Conservation (phyloP, 1,140 invertebrate genomes). For the Drosophila melanica region DNA sequence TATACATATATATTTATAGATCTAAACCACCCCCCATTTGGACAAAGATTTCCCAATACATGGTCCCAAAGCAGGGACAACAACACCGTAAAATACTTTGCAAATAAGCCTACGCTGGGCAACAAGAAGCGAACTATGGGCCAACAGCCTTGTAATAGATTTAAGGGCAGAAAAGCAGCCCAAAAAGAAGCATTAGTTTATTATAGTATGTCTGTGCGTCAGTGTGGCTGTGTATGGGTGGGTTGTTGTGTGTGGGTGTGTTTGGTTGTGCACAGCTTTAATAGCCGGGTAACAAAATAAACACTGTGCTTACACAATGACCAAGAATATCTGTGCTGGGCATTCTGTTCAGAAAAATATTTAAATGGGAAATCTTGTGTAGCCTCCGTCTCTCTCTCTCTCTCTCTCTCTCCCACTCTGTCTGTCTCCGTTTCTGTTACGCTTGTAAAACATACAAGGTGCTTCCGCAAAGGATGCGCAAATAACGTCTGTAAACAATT, state of each 20-base stretch:
- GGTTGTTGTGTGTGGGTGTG: conserved; percentile 36
- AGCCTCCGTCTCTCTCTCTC: background rate
- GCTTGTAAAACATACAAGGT: conserved; percentile 70
- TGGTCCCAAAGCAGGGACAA: conserved; percentile 40
- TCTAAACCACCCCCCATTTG: conserved; percentile 7
- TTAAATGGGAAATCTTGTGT: conserved; percentile 70
- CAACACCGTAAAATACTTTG: conserved; percentile 43
- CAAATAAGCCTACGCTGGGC: conserved; percentile 45
- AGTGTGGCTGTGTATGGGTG: conserved; percentile 6
- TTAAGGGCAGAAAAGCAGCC: conserved; percentile 41
- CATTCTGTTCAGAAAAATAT: conserved; percentile 61
- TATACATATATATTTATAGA: background rate
- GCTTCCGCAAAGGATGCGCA: conserved; percentile 72
- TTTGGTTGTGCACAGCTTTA: conserved; percentile 33
- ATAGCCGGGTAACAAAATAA: conserved; percentile 43
- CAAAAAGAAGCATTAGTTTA: conserved; percentile 75
- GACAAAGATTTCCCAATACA: conserved; percentile 39
- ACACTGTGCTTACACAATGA: conserved; percentile 38
- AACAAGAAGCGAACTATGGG: conserved; percentile 41
- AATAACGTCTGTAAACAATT: conserved; percentile 83
- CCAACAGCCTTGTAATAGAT: conserved; percentile 52
- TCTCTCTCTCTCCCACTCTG: too few species aligned
- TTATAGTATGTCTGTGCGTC: conserved; percentile 43
- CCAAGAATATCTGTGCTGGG: conserved; percentile 44
- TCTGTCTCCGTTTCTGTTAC: conserved; percentile 8